Percentiles rank a stretch among this genome's conserved stretches.
Conservation (phyloP, 2,797 vertebrate genomes). For the Hirundo rustica region DNA sequence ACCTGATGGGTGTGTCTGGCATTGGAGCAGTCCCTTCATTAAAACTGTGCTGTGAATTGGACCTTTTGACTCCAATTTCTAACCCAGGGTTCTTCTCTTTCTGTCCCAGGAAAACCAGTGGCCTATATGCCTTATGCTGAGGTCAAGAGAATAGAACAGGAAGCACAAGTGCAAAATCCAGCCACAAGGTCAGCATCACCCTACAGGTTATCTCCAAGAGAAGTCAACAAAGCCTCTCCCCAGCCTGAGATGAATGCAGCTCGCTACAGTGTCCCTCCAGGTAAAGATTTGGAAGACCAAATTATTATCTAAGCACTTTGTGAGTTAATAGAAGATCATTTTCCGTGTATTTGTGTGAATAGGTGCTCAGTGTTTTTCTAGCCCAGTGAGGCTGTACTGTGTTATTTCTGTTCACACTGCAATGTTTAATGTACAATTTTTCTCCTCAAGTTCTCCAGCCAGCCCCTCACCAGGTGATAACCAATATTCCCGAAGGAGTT, state of each 20-base stretch:
- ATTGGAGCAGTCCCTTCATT: neutral
- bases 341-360: neutral
- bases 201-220: slow-evolving; percentile 87
- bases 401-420: neutral
- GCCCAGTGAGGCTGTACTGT: neutral
- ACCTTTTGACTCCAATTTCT: slow-evolving; percentile 38
- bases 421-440: neutral
- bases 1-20: neutral
- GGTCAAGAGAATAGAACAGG: slow-evolving; percentile 88
- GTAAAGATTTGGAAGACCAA: slow-evolving; percentile 69
- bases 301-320: neutral
- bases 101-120: slow-evolving; percentile 85
- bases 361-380: neutral
- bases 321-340: neutral
- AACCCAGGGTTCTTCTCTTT: slow-evolving; percentile 44
- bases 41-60: slow-evolving; percentile 5
- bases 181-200: slow-evolving; percentile 82
- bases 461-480: slow-evolving; percentile 90
- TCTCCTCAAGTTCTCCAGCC: slow-evolving; percentile 88
- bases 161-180: slow-evolving; percentile 76
- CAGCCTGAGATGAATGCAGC: slow-evolving; percentile 82
- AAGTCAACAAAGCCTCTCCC: slow-evolving; percentile 85
- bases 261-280: slow-evolving; percentile 89
- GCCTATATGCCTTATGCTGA: slow-evolving; percentile 87
- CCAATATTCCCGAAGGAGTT: slow-evolving; percentile 87